A percentile compares a stretch with the other conserved stretches of the same genome.
These are phyloP conservation scores for Chalcosyrphus nemorum DNA, from an alignment of 2,888 invertebrate species.

Conservation along the genomic window DNA sequence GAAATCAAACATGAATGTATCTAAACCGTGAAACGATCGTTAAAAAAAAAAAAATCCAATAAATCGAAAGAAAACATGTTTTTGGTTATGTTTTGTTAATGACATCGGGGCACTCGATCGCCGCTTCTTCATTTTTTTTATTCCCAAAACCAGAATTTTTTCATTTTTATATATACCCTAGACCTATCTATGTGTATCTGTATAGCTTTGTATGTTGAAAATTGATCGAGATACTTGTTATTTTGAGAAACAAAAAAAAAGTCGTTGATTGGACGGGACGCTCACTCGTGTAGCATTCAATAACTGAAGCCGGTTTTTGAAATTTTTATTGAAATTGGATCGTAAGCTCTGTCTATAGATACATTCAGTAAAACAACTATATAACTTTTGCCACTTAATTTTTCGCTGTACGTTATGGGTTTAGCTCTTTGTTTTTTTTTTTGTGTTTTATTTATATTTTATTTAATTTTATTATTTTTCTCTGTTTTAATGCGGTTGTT, in stretches of 20 bases:
- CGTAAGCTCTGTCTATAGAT: slow-evolving; percentile 39
- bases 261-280: slow-evolving; percentile 63
- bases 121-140: slow-evolving; percentile 46
- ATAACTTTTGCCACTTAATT: slow-evolving; percentile 66
- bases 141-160: slow-evolving; percentile 20
- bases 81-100: slow-evolving; percentile 39
- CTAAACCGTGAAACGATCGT: neutral
- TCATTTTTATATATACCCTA: neutral
- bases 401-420: slow-evolving; percentile 20
- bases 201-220: neutral
- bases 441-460: neutral
- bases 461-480: neutral
- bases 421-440: neutral
- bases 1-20: neutral
- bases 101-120: slow-evolving; percentile 22
- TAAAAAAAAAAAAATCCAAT: slow-evolving; percentile 13
- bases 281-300: slow-evolving; percentile 42
- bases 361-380: slow-evolving; percentile 63
- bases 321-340: slow-evolving; percentile 41
- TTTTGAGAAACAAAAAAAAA: slow-evolving; percentile 40
- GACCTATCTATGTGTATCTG: neutral
- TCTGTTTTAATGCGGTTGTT: slow-evolving; percentile 50
- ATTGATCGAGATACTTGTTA: slow-evolving; percentile 50
- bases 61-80: slow-evolving; percentile 17
- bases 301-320: slow-evolving; percentile 25